Percentiles rank a stretch among this genome's conserved stretches.
These are phyloP conservation scores for Dermatemys mawii DNA, from an alignment of 2,113 vertebrate species.

Conservation along the genomic window DNA sequence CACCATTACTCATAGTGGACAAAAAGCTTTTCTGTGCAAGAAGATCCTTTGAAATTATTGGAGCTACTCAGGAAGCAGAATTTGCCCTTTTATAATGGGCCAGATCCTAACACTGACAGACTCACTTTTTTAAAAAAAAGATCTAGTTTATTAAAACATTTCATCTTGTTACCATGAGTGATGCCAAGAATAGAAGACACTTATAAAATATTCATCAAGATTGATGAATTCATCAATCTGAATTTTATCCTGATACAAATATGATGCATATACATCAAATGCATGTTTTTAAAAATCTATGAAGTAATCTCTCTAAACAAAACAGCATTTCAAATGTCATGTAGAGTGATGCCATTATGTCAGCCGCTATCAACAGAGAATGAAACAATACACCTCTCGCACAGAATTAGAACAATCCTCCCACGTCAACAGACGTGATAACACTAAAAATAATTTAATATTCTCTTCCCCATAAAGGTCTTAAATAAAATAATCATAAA, in stretches of 20 bases:
- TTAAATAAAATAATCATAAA: background rate
- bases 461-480: background rate
- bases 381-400: background rate
- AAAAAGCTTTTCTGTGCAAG: background rate
- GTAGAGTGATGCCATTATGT: background rate
- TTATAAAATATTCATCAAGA: background rate
- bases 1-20: background rate
- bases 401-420: too few species aligned
- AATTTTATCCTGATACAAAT: background rate
- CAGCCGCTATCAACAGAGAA: background rate
- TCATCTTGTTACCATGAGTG: background rate
- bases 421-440: background rate
- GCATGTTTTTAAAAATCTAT: background rate
- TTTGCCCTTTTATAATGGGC: background rate
- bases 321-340: background rate
- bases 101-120: background rate
- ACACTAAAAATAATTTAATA: background rate
- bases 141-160: background rate
- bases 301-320: background rate
- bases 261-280: background rate
- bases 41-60: background rate
- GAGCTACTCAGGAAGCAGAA: background rate
- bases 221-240: background rate
- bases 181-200: background rate
- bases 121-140: background rate